Evolutionary conservation across 35 echinoderm and acorn worm genomes (phyloP), one percentile per base, ranked within the genome.

Genomic region (Hemicentrotus pulcherrimus): DNA sequence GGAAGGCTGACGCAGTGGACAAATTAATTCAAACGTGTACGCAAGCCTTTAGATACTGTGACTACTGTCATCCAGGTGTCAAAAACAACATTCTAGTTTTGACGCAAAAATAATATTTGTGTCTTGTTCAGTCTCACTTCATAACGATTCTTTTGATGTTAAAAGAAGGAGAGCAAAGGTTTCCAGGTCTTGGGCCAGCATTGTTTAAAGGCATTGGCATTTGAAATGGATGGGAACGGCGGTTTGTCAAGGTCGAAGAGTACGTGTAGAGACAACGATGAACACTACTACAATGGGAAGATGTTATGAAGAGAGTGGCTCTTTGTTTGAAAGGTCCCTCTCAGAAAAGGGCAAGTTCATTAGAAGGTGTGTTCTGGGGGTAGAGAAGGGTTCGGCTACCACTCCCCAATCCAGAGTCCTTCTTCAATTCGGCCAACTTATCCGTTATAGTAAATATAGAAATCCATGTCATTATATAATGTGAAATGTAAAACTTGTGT

Each of bases 41-140:
- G 35, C 52, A n/a, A 78, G 22, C 24, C 22, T 78, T 78, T 78
- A 78, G 65, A 6, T n/a, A 22, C 3, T 78, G 65, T 78, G 15
- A 70, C 61, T 59, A 59, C 52, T 59, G 22, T 78, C 65, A 28
- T n/a, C 65, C 65, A 0, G 9, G 52, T 59, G 65, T 78, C 65
- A 78, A 78, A 78, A 24, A 78, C 19, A 78, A 78, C 65, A 78
- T 78, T 78, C 65, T 18, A 78, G 65, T 78, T 78, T n/a, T 78
- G 65, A 78, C 22, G 65, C 24, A 78, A 78, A 71, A 78, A 78
- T 78, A 78, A 78, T 78, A 78, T 78, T 78, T 78, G 65, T 55
- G 65, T 7, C 24, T 78, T 78, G 2, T 41, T 78, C 65, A n/a
- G 65, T 78, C 65, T 78, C 65, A 78, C 65, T n/a, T 2, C 6